Base-by-base conservation (phyloP, 2,888 invertebrate species). In the Conchocele bisecta region DNA sequence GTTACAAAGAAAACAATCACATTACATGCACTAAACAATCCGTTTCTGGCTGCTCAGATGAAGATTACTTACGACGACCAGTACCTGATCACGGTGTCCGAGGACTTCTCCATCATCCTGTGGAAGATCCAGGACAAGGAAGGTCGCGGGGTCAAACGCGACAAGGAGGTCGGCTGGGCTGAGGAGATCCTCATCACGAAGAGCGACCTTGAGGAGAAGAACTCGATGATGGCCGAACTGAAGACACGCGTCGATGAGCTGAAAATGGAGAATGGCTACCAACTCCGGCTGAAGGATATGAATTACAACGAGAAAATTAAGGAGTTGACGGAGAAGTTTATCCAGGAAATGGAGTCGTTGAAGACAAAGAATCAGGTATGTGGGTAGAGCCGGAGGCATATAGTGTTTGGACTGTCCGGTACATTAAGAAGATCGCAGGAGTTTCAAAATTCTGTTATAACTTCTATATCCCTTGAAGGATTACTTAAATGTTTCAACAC, bases 221-320 rank as follows among this genome's bases (percentile, higher is more conserved):
- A 92, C 72, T 79, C 93, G 1, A 92, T 92, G 70, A 95, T 95
- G 69, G 90, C 91, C 35, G 94, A 94, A 70, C 90, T 95, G 28
- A 94, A 94, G 79, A 93, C 94, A 24, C 93, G 96, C 54, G 94
- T 97, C 89, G 94, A 94, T 78, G 97, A 98, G 90, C 92, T 97
- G 82, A 95, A 96, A 88, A 95, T 95, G 15, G 97, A 98, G 89
- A 96, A 96, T 86, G 94, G 95, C 0, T 97, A 97, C 88, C 96
- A 97, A 89, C 93, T 96, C 83, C 93, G 95, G 28, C 95, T 97
- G 91, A 92, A 92, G 70, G 92, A 96, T 86, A 94, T 95, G 56
- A 91, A 94, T 17, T 95, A 96, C 88, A 94, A 95, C 9, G 95
- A 96, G 77, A 95, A 95, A 88, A 92, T 97, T 79, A 94, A 95